Conservation (phyloP, 2,113 vertebrate species). For the Tamias sibiricus region DNA sequence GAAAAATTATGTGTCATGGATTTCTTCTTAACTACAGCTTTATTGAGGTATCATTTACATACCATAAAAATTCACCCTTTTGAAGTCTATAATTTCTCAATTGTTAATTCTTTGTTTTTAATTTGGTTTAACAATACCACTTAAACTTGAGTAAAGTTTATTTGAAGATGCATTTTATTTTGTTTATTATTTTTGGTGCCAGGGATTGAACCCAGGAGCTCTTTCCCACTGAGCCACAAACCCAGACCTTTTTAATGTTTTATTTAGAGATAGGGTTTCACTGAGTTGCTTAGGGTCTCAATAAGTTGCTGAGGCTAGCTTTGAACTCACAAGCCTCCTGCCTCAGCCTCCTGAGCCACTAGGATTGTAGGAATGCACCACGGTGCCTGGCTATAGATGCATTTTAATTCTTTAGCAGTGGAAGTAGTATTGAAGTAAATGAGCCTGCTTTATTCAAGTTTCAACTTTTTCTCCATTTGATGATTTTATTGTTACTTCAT, state of each 20-base stretch:
- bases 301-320: no score
- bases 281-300: no score
- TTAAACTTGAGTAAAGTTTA: slow-evolving; percentile 36
- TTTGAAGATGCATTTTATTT: slow-evolving; percentile 31
- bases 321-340: no score
- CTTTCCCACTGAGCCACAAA: no score
- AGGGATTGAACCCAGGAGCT: no score
- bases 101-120: slow-evolving; percentile 45
- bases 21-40: neutral
- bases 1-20: neutral
- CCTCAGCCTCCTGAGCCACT: no score
- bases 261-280: no score
- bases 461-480: slow-evolving; percentile 51
- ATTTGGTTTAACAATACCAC: neutral
- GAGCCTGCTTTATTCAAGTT: slow-evolving; percentile 23
- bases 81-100: neutral
- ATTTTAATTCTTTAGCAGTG: slow-evolving; percentile 30
- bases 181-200: no score
- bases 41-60: slow-evolving; percentile 5
- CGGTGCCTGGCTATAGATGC: neutral
- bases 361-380: no score
- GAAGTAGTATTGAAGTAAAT: slow-evolving; percentile 5
- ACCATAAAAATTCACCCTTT: slow-evolving; percentile 47
- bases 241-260: no score
- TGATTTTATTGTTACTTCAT: slow-evolving; percentile 48